These are phyloP conservation scores for Shargacucullia verbasci DNA, from an alignment of 2,888 invertebrate genomes.

Conservation along the genomic window DNA sequence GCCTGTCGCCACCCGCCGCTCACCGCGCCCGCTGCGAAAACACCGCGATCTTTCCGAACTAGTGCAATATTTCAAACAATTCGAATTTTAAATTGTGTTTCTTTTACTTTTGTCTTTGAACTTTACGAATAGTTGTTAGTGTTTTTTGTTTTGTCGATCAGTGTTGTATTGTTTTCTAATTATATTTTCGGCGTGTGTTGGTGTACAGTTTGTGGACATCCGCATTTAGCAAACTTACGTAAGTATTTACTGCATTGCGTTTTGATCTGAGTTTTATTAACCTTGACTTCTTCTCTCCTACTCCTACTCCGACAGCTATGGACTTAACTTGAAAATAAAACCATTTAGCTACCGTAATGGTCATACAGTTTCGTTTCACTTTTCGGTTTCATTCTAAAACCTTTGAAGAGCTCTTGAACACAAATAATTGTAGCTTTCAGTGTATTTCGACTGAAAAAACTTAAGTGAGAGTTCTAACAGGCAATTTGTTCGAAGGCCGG, in stretches of 20 bases:
- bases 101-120: conserved; percentile 50
- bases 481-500: conserved; percentile 56
- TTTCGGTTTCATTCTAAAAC: conserved; percentile 24
- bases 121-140: conserved; percentile 51
- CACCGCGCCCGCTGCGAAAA: conserved; percentile 53
- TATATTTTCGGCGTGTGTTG: conserved; percentile 64
- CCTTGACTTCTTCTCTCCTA: conserved; percentile 18
- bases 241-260: conserved; percentile 88
- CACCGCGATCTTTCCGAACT: conserved; percentile 78
- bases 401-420: conserved; percentile 34
- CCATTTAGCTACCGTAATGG: conserved; percentile 20
- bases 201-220: conserved; percentile 68
- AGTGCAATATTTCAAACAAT: conserved; percentile 78
- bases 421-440: conserved; percentile 40
- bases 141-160: conserved; percentile 58
- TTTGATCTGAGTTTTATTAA: conserved; percentile 57
- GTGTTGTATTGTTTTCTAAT: conserved; percentile 61
- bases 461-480: conserved; percentile 50
- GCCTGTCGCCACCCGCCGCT: conserved; percentile 59
- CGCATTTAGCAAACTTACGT: conserved; percentile 82
- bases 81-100: conserved; percentile 68
- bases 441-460: conserved; percentile 45
- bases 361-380: conserved; percentile 17
- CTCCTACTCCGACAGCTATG: conserved; percentile 3
- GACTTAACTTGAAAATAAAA: conserved; percentile 13